A percentile compares a stretch with the other conserved stretches of the same genome.
Evolutionary conservation across 2,797 vertebrate genomes (phyloP).

Genomic region (Molossus molossus): DNA sequence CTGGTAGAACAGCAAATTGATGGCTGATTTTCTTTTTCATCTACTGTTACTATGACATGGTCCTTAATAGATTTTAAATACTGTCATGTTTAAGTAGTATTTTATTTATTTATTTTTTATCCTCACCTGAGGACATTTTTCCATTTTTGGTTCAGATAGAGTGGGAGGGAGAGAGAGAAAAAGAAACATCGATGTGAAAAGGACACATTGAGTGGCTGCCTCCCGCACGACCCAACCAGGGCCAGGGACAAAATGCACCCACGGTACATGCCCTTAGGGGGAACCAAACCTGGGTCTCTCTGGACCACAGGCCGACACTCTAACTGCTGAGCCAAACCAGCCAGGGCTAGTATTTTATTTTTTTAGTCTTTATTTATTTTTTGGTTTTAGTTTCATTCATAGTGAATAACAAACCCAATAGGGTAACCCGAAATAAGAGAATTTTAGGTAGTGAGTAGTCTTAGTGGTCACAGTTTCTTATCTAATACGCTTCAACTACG

Average conservation of each 20-base stretch:
- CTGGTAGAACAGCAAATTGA: neutral
- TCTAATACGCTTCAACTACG: neutral
- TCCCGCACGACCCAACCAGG: too few relatives aligned
- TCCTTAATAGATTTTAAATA: constrained; percentile 59
- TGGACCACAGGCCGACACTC: too few relatives aligned
- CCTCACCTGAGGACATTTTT: too few relatives aligned
- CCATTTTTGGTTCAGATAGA: too few relatives aligned
- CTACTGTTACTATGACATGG: neutral
- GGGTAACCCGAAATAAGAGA: neutral
- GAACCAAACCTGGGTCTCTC: too few relatives aligned
- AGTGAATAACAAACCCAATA: constrained; percentile 29
- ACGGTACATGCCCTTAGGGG: too few relatives aligned
- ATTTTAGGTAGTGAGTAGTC: neutral
- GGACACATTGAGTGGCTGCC: too few relatives aligned
- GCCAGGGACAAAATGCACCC: too few relatives aligned
- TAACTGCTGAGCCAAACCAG: too few relatives aligned
- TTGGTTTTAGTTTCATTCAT: neutral
- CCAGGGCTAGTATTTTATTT: neutral
- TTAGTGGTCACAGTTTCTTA: neutral
- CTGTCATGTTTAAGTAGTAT: neutral
- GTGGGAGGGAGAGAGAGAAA: too few relatives aligned
- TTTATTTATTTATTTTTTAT: neutral
- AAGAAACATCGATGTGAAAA: too few relatives aligned
- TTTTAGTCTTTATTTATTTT: neutral
- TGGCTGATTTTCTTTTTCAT: constrained; percentile 21